Evolutionary conservation across 2,888 invertebrate species (phyloP), one percentile per base, ranked within the genome.

Genomic region (Chloromyia formosa): DNA sequence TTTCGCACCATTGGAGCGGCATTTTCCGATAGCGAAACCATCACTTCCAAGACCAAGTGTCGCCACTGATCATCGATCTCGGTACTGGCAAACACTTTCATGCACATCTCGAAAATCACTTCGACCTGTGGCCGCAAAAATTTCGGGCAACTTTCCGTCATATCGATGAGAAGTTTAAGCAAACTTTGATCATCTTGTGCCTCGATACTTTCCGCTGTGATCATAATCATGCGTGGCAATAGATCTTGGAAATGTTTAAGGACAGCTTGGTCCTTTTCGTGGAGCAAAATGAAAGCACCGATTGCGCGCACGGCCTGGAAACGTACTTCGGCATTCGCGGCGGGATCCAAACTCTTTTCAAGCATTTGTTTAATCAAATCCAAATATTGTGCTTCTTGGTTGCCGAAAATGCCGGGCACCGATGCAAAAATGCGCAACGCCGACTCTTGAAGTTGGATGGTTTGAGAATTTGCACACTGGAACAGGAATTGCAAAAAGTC

Each of bases 1-100:
- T 98, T 98, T 75, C 98, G 91, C 54, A 99, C 93, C 94, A 97
- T 97, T 1, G 97, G 95, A 0, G 98, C 94, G 5, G 97, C 96
- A 40, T 95, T 95, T 88, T 99, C 99, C 60, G 97, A 91, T 78
- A 86, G 78, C 1, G 90, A 90, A 77, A 96, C 92, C 86, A 93
- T 87, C 12, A 95, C 93, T 86, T 98, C 98, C 49, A 99, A 87
- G 0, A 94, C 92, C 75, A 98, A 87, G 83, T 98, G 97, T 23
- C 96, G 90, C 93, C 94, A 95, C 75, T 92, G 91, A 82, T 94
- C 93, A 77, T 91, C 89, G 45, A 91, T 88, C 42, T 92, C 89
- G n/a, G 87, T 84, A 81, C 92, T 90, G 75, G 90, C 89, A 74
- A 94, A 89, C 74, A 93, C 88, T 87, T 95, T 94, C 87, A 96